Conservation (phyloP, 2,113 vertebrate species). For the Ramphastos sulfuratus region DNA sequence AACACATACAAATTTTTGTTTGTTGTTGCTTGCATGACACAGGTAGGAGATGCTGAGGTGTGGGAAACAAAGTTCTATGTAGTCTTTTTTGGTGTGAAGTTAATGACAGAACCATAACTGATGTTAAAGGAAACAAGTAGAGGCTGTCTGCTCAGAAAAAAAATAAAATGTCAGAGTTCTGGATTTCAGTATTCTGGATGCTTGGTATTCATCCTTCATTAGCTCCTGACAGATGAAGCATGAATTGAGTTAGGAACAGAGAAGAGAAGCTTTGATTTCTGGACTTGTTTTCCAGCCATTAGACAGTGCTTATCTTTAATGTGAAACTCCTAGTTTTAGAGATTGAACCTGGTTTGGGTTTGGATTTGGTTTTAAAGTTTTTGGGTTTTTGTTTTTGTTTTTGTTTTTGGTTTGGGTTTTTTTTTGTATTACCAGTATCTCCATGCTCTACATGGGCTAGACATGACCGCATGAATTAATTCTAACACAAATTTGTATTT, state of each 20-base stretch:
- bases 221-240: not conserved
- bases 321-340: not conserved
- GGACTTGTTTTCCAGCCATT: not conserved
- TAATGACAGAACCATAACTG: not conserved
- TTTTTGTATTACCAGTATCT: not conserved
- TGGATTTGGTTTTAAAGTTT: not conserved
- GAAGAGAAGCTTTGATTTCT: not conserved
- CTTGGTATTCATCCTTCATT: not conserved
- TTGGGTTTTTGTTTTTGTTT: not conserved
- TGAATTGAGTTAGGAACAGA: not conserved
- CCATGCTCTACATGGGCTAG: not conserved
- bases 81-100: not conserved
- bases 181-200: not conserved
- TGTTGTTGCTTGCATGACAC: not conserved
- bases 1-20: rapidly evolving
- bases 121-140: not conserved
- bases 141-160: not conserved
- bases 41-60: not conserved
- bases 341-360: not conserved
- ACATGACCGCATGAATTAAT: not conserved
- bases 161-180: not conserved
- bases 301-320: not conserved
- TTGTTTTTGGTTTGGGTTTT: not conserved
- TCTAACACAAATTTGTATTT: not conserved
- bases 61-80: not conserved